Conservation (phyloP, 64 coral and sea anemone species). For the Hydrozoanthus tunicans region DNA sequence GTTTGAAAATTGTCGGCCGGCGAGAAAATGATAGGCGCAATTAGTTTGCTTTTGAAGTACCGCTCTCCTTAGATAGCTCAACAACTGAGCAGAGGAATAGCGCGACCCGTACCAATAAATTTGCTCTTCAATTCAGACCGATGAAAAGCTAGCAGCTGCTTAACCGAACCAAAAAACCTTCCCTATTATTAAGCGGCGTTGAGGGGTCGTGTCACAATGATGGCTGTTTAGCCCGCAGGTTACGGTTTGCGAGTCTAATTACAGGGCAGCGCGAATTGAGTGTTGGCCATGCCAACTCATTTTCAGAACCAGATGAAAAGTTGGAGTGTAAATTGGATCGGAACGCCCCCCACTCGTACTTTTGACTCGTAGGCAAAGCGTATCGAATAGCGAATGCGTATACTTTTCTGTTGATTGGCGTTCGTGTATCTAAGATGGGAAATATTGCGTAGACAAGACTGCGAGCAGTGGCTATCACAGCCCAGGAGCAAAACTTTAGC, state of each 20-base stretch:
- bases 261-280: neutral
- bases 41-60: slow-evolving; percentile 57
- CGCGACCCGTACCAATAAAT: slow-evolving; percentile 3
- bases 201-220: slow-evolving; percentile 53
- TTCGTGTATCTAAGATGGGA: neutral
- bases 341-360: slow-evolving; percentile 52
- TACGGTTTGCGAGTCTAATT: slow-evolving; percentile 19
- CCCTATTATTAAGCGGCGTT: slow-evolving; percentile 35
- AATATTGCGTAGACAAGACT: neutral
- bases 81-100: slow-evolving; percentile 15
- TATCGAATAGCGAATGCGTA: slow-evolving; percentile 7
- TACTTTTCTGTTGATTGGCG: neutral
- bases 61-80: neutral
- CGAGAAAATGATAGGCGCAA: slow-evolving; percentile 54
- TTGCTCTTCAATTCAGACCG: slow-evolving; percentile 38
- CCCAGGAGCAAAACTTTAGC: neutral
- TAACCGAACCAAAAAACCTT: slow-evolving; percentile 12
- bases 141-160: slow-evolving; percentile 31
- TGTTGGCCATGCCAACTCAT: slow-evolving; percentile 9
- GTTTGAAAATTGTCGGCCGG: slow-evolving; percentile 46
- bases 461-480: neutral
- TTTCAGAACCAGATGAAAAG: slow-evolving; percentile 52
- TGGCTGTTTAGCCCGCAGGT: slow-evolving; percentile 19
- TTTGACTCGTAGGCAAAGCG: slow-evolving; percentile 50
- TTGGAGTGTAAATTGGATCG: slow-evolving; percentile 60